phyloP scores from a whole-genome alignment of 2,113 vertebrate species.

The Odobenus rosmarus region DNA sequence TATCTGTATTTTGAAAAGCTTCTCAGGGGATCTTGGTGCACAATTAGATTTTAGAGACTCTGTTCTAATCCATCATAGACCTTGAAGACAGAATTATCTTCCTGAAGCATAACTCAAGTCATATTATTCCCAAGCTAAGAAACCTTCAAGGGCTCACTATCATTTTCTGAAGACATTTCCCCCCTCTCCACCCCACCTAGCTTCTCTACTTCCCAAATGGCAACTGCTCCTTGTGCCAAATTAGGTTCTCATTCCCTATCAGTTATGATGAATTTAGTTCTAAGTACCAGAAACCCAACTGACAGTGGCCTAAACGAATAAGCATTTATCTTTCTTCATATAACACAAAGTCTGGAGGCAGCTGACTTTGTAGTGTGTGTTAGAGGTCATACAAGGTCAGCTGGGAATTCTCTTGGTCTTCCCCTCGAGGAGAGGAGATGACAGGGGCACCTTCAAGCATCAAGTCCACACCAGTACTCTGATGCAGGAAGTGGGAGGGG shows the following conservation, averaged over 20 bases:
- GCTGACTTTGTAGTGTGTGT: neutral
- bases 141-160: neutral
- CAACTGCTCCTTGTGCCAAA: neutral
- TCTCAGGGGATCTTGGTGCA: neutral
- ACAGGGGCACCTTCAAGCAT: neutral
- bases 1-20: neutral
- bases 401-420: neutral
- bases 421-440: neutral
- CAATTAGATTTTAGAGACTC: conserved; percentile 51
- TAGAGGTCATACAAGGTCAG: neutral
- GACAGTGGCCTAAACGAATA: neutral
- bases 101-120: conserved; percentile 49
- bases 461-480: neutral
- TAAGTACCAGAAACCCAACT: neutral
- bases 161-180: neutral
- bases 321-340: neutral
- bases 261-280: neutral
- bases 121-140: conserved; percentile 8
- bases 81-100: conserved; percentile 33
- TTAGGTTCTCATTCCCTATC: neutral
- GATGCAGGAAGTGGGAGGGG: neutral
- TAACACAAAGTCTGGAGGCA: neutral
- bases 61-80: conserved; percentile 51
- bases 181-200: neutral
- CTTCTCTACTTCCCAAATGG: neutral